Evolutionary conservation across 1,140 invertebrate genomes (phyloP), one percentile per base, ranked within the genome.

Genomic region (Caligus rogercresseyi): DNA sequence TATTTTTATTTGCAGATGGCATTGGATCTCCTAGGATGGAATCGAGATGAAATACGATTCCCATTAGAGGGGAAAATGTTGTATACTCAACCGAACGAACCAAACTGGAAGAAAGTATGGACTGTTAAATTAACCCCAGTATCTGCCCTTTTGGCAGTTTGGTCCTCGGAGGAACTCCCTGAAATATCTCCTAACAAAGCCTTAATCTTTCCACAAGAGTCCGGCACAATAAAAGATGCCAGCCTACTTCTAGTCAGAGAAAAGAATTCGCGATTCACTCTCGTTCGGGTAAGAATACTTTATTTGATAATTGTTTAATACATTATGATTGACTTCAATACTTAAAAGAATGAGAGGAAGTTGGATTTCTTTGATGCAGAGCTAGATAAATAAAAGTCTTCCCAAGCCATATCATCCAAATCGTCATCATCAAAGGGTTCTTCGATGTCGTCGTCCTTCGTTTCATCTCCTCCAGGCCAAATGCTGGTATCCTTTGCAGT

Each of bases 201-300:
- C 20, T 25, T 60, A 1, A 60, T 60, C 15, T 60, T 60, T 21
- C 57, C 57, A 15, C 24, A 20, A 18, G 57, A 60, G 16, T 26
- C 57, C 11, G 18, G 24, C 26, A 60, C 24, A 18, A 56, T 63
- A 19, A 63, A 26, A 55, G 54, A 63, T 56, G 61, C 61, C 51
- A 23, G 15, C 24, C 52, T 63, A 18, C 43, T 63, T 53, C 54
- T 63, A n/a, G n/a, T 63, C 52, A 63, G 54, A 55, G 53, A 63
- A 19, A 55, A 62, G 51, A 62, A 25, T 53, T 62, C 60, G 16
- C 52, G 52, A 53, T 53, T 53, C 21, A 43, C 23, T 23, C 2
- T 53, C 23, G 52, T 63, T 25, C 56, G 61, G 19, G 61, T 63
- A 63, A 63, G 61, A 13, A 19, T 14, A 2, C 14, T 43, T 43